These are phyloP conservation scores for Zygaena filipendulae DNA, from an alignment of 2,888 invertebrate species.

Conservation along the genomic window DNA sequence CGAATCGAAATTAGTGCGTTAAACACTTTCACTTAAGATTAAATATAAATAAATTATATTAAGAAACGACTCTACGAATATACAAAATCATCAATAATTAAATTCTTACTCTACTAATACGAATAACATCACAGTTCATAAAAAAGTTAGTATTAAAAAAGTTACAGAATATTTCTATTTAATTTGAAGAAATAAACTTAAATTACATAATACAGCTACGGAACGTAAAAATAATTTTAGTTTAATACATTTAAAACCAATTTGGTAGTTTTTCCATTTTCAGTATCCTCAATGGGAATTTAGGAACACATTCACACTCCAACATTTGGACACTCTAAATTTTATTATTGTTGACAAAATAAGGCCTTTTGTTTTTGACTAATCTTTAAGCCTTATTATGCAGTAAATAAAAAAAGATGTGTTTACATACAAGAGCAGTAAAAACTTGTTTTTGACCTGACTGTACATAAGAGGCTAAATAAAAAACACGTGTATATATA, in stretches of 20 bases:
- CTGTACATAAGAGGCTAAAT: too few species aligned
- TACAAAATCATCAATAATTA: constrained; percentile 63
- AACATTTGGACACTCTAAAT: too few species aligned
- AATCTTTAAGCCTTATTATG: too few species aligned
- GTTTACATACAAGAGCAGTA: too few species aligned
- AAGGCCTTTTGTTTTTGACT: too few species aligned
- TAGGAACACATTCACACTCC: constrained; percentile 62
- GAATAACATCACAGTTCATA: constrained; percentile 69
- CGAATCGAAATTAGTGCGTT: constrained; percentile 23
- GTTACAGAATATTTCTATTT: too few species aligned
- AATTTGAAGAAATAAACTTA: too few species aligned
- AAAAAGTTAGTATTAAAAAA: constrained; percentile 57
- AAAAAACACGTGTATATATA: constrained; percentile 26
- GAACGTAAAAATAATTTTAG: constrained; percentile 38
- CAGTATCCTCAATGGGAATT: constrained; percentile 43
- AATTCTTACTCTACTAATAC: constrained; percentile 62
- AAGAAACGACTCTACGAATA: constrained; percentile 62
- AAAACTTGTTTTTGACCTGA: too few species aligned
- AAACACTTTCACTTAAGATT: constrained; percentile 41
- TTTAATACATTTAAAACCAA: constrained; percentile 40
- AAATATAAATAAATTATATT: constrained; percentile 64
- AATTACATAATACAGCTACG: constrained; percentile 29
- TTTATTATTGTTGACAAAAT: too few species aligned
- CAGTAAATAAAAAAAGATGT: too few species aligned
- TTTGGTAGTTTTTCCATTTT: constrained; percentile 57